Percentiles rank a stretch among this genome's conserved stretches.
Conservation (phyloP, 2,888 invertebrate species). For the Scaptodrosophila latifasciaeformis region DNA sequence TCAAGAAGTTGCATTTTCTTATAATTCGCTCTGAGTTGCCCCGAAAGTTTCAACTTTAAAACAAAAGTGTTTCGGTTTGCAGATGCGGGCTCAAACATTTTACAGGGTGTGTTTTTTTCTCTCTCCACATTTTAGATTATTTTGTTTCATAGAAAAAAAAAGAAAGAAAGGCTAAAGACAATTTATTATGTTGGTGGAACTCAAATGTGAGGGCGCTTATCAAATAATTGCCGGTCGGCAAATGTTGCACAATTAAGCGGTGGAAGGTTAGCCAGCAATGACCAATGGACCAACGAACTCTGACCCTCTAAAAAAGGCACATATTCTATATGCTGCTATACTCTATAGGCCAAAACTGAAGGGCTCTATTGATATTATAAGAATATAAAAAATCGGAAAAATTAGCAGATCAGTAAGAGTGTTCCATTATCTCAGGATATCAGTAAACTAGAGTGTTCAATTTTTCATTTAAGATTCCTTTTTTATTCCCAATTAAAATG, state of each 20-base stretch:
- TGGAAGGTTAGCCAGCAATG: constrained; percentile 43
- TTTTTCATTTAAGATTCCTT: too few species aligned
- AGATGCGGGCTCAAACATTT: neutral
- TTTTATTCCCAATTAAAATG: too few species aligned
- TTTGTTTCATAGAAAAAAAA: too few species aligned
- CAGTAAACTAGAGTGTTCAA: too few species aligned
- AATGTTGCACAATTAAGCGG: constrained; percentile 72
- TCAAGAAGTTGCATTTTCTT: constrained; percentile 36
- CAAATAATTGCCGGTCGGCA: constrained; percentile 74
- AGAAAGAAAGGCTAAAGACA: too few species aligned
- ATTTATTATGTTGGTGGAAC: constrained; percentile 53
- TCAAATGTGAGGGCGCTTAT: constrained; percentile 70
- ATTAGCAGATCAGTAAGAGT: too few species aligned
- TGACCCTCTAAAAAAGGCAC: constrained; percentile 29
- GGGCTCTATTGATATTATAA: too few species aligned
- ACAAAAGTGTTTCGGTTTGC: too few species aligned
- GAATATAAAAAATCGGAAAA: too few species aligned
- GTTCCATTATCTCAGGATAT: too few species aligned
- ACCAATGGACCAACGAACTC: constrained; percentile 59
- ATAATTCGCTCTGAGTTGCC: constrained; percentile 3
- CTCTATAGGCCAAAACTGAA: too few species aligned
- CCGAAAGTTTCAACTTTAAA: constrained; percentile 7
- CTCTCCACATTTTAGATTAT: constrained; percentile 56
- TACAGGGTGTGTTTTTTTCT: constrained; percentile 26
- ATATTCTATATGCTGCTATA: too few species aligned